phyloP scores from a whole-genome alignment of 37 sponge, comb jelly and placozoan genomes.

The Theonella swinhoei region DNA sequence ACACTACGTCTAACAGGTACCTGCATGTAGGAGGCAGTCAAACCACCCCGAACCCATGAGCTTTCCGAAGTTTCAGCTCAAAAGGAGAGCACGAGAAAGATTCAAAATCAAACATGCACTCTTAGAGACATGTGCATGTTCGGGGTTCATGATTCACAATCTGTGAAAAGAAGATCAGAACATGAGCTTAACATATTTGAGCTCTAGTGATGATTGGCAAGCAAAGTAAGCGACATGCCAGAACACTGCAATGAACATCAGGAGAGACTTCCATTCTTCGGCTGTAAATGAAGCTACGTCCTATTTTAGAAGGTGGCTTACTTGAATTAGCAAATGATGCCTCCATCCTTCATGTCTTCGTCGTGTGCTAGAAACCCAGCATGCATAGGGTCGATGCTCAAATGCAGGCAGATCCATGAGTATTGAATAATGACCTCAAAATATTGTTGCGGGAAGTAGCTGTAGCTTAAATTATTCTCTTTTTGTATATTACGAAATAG shows the following conservation, averaged over 20 bases:
- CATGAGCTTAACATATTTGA: constrained; percentile 21
- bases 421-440: constrained; percentile 25
- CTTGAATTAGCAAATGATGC: constrained; percentile 14
- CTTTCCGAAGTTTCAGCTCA: constrained; percentile 20
- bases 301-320: constrained; percentile 5
- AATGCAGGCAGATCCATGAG: constrained; percentile 38
- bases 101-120: constrained; percentile 41
- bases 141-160: constrained; percentile 1
- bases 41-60: background rate
- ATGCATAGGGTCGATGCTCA: constrained; percentile 71
- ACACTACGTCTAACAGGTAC: background rate
- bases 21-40: constrained; percentile 15
- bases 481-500: background rate
- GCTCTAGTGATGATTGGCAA: background rate
- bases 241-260: constrained; percentile 1
- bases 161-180: constrained; percentile 3
- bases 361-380: constrained; percentile 43
- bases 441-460: constrained; percentile 6
- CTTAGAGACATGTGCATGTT: constrained; percentile 26
- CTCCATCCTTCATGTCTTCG: constrained; percentile 34
- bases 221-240: constrained; percentile 9
- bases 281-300: constrained; percentile 42
- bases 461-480: constrained; percentile 1
- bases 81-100: constrained; percentile 33
- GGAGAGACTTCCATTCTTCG: constrained; percentile 49